Conservation (phyloP, 2,888 invertebrate genomes). For the Hyppa rectilinea region DNA sequence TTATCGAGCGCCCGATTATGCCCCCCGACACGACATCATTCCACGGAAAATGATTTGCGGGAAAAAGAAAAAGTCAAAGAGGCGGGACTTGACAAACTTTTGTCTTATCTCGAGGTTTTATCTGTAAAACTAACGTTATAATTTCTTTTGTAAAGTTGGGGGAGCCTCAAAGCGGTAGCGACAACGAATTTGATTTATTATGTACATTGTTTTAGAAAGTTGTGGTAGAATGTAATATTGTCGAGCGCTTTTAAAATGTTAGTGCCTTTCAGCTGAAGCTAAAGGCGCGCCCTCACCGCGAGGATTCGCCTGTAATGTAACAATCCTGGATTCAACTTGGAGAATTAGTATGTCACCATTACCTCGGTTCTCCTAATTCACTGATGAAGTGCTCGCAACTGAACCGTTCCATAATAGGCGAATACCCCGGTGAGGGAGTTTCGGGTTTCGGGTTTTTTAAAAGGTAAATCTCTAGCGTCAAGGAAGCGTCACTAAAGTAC, state of each 20-base stretch:
- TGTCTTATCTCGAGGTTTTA: slow-evolving; percentile 45
- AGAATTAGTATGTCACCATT: too few species aligned
- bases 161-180: background rate
- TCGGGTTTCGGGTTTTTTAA: background rate
- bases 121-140: slow-evolving; percentile 41
- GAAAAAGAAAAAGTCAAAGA: slow-evolving; percentile 42
- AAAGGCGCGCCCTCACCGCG: background rate
- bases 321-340: too few species aligned
- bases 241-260: slow-evolving; percentile 23
- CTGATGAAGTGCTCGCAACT: background rate
- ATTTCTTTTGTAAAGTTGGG: slow-evolving; percentile 29
- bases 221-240: background rate
- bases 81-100: slow-evolving; percentile 47
- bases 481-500: background rate
- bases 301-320: too few species aligned
- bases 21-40: slow-evolving; percentile 50
- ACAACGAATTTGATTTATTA: slow-evolving; percentile 25
- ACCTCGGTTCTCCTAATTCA: too few species aligned
- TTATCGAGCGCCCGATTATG: slow-evolving; percentile 40
- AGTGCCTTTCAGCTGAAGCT: background rate
- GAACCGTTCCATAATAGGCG: background rate
- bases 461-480: background rate
- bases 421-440: background rate
- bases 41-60: slow-evolving; percentile 46
- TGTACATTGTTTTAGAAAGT: slow-evolving; percentile 17